Evolutionary conservation across 2,797 vertebrate genomes (phyloP).

Genomic region (Sebastes nivosus): DNA sequence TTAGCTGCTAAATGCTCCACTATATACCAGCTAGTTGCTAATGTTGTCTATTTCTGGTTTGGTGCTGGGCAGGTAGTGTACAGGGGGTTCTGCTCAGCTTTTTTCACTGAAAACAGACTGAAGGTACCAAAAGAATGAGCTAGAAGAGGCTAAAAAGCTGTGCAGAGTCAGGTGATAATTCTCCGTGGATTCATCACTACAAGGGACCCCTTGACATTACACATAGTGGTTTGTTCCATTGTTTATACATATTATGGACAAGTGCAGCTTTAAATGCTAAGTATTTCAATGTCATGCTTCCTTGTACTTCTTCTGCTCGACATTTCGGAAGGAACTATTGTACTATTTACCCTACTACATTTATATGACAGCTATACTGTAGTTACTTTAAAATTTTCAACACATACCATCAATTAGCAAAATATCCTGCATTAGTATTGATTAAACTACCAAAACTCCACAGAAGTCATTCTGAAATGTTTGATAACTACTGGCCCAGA

Average conservation of each 20-base stretch:
- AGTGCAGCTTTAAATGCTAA: background rate
- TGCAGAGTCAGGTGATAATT: background rate
- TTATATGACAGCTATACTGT: background rate
- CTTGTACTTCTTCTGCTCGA: background rate
- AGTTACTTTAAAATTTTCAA: background rate
- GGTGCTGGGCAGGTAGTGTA: background rate
- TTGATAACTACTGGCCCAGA: background rate
- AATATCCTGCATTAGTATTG: background rate
- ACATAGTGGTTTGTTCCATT: background rate
- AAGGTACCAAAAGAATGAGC: background rate
- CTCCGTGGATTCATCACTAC: too few species aligned
- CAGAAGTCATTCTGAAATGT: background rate
- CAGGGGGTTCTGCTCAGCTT: background rate
- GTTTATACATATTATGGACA: background rate
- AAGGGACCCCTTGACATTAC: background rate
- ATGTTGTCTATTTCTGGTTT: background rate
- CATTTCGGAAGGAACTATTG: background rate
- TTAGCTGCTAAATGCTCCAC: too few species aligned
- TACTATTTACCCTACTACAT: background rate
- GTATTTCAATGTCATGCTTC: background rate
- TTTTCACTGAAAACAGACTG: background rate
- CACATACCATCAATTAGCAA: background rate
- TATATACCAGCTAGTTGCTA: too few species aligned
- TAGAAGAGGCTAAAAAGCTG: background rate
- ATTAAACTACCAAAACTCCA: background rate